Base-by-base conservation (phyloP, 2,113 vertebrate genomes). In the Asarcornis scutulata region DNA sequence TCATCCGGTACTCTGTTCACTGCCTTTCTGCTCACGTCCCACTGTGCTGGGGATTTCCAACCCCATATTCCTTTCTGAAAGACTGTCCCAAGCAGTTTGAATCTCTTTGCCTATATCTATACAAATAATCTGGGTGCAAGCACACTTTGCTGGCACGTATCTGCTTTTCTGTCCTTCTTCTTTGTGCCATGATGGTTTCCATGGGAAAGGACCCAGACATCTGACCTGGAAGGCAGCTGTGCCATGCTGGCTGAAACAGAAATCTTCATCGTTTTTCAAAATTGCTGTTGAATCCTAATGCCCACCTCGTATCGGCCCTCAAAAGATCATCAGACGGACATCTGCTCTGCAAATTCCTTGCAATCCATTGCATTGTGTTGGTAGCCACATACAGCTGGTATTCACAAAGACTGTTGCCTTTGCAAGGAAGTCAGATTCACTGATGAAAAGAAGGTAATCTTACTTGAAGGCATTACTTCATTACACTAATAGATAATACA, bases 401-500 rank as follows among this genome's bases (percentile, higher is more conserved):
- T 69, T 88, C 75, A n/a, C 66, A 44, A 64, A 83, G 68, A 17
- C 29, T 17, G 48, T 73, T 87, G 55, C 40, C 66, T 66, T 66
- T 83, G 40, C 74, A 36, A 40, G 40, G 53, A 59, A 89, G 34
- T 69, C 69, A 78, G 38, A 40, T 81, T 88, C 88, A 59, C 10
- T 0, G 0, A 44, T 62, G 62, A 62, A 84, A 73, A 91, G 62
- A 66, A 79, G 34, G 63, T 79, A 80, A 74, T 84, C 92, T 52
- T 89, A 83, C 75, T 91, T 66, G 68, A 91, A 83, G 63, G 58
- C 86, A 63, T 56, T 90, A 73, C 86, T 93, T 86, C 62, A 22
- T 96, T 91, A 86, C 34, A 36, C 89, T 95, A 94, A 69, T 86
- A 85, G 74, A 60, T 83, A 89, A 38, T 92, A 89, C 55, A 83